phyloP scores from a whole-genome alignment of 2,888 invertebrate genomes.

The Brachyptera risi region DNA sequence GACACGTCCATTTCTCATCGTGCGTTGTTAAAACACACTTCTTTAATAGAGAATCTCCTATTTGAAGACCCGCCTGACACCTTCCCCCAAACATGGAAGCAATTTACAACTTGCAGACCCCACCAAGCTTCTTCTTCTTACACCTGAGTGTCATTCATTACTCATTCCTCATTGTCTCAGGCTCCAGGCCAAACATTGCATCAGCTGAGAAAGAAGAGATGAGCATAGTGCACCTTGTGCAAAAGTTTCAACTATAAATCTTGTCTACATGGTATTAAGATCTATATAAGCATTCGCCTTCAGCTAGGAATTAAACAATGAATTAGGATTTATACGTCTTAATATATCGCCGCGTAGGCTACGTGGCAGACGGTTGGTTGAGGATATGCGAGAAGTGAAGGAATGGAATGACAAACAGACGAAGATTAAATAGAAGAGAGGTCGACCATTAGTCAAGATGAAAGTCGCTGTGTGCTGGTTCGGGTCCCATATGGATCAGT shows the following conservation, averaged over 20 bases:
- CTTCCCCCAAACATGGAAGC: constrained; percentile 9
- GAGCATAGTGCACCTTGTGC: background rate
- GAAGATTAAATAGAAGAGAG: constrained; percentile 18
- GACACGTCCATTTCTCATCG: constrained; percentile 9
- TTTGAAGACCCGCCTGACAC: background rate
- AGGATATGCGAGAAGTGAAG: background rate
- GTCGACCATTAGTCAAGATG: constrained; percentile 21
- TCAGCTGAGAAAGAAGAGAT: constrained; percentile 7
- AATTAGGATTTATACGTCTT: constrained; percentile 20
- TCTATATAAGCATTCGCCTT: constrained; percentile 17
- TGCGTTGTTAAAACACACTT: background rate
- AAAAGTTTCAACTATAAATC: constrained; percentile 20
- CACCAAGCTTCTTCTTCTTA: background rate
- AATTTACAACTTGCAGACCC: constrained; percentile 14
- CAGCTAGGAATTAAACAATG: constrained; percentile 19
- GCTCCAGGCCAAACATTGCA: background rate
- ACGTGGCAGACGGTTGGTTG: background rate
- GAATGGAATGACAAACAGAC: constrained; percentile 18
- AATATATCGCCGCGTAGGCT: background rate
- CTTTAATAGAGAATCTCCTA: constrained; percentile 1
- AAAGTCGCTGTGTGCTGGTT: background rate
- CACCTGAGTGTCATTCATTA: constrained; percentile 20
- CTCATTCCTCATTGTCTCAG: constrained; percentile 18
- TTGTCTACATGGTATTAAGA: constrained; percentile 18
- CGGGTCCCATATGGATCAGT: constrained; percentile 10